Evolutionary conservation across 2,113 vertebrate species (phyloP).

Genomic region (Rhombomys opimus): DNA sequence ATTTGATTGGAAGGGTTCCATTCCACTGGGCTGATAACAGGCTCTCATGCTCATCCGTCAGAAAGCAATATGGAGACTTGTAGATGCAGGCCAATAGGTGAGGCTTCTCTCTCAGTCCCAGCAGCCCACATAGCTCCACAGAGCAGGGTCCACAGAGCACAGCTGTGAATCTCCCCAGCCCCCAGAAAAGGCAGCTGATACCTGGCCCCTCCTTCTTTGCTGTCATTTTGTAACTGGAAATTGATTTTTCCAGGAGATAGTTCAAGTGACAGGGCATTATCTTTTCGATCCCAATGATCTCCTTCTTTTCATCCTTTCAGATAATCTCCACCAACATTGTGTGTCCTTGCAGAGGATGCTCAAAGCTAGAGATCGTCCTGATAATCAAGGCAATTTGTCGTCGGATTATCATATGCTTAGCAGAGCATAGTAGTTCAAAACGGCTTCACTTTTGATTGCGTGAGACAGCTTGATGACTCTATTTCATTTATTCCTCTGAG

Average conservation of each 20-base stretch:
- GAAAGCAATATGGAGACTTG: neutral
- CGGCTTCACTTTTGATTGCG: rapidly evolving
- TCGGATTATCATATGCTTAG: slow-evolving; percentile 28
- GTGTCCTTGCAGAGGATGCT: neutral
- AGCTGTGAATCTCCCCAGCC: rapidly evolving
- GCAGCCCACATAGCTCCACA: rapidly evolving
- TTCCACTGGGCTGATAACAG: neutral
- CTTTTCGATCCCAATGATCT: slow-evolving; percentile 27
- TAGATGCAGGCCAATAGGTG: rapidly evolving
- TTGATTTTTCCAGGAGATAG: neutral
- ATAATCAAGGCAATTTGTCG: neutral
- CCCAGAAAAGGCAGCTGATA: neutral
- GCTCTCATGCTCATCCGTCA: neutral
- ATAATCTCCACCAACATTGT: slow-evolving; percentile 10
- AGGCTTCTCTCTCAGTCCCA: neutral
- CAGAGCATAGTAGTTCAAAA: rapidly evolving
- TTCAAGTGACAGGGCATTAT: neutral
- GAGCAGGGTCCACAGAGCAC: neutral
- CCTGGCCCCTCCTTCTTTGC: neutral
- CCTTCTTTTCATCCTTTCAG: slow-evolving; percentile 35
- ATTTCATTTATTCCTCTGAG: neutral
- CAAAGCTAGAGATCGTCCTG: neutral
- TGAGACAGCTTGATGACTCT: neutral
- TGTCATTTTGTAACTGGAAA: neutral
- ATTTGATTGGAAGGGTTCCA: neutral